These are phyloP conservation scores for Drosophila baimaii DNA, from an alignment of 1,140 invertebrate genomes.

Conservation along the genomic window DNA sequence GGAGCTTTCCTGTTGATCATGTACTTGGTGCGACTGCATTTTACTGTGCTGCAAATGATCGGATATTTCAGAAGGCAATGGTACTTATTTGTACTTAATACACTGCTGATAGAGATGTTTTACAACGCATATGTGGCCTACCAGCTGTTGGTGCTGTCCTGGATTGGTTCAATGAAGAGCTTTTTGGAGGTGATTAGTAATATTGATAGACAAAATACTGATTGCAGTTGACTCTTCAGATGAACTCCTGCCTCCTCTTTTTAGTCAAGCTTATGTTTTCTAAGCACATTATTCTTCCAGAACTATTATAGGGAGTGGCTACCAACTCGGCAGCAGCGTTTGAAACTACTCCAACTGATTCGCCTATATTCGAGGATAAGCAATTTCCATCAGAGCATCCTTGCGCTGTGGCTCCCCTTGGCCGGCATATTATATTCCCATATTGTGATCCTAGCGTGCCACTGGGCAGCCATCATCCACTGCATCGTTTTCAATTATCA, in stretches of 20 bases:
- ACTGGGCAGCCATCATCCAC: conserved; percentile 1
- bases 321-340: neutral
- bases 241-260: too few relatives aligned
- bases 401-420: conserved; percentile 14
- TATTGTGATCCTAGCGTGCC: neutral
- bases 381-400: conserved; percentile 1
- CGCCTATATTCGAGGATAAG: conserved; percentile 9
- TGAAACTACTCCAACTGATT: neutral
- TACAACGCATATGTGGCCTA: conserved; percentile 14
- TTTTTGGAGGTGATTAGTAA: neutral
- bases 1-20: neutral
- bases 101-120: conserved; percentile 10
- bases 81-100: neutral
- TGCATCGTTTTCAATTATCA: neutral
- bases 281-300: too few relatives aligned
- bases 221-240: too few relatives aligned
- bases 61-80: neutral
- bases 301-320: neutral
- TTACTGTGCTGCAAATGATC: neutral
- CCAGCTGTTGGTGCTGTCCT: conserved; percentile 16
- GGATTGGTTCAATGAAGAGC: neutral
- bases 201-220: too few relatives aligned
- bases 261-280: too few relatives aligned
- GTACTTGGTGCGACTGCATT: neutral
- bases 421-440: conserved; percentile 9